A percentile compares a stretch with the other conserved stretches of the same genome.
phyloP scores from a whole-genome alignment of 2,113 vertebrate genomes.

The Strix aluco region DNA sequence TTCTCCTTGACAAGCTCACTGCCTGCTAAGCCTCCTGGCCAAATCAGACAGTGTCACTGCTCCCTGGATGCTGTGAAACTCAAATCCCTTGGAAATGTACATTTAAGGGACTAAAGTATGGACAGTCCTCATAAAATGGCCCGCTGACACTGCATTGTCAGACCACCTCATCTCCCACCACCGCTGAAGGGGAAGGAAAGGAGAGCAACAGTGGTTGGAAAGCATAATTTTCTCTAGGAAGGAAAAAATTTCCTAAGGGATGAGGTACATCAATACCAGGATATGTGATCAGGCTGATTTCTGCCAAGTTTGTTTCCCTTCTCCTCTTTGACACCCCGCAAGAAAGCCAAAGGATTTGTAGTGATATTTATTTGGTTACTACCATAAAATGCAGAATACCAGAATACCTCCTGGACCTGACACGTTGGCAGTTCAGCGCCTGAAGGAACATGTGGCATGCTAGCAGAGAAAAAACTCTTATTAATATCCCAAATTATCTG shows the following conservation, averaged over 20 bases:
- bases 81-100: background rate
- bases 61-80: background rate
- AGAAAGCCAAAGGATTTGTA: background rate
- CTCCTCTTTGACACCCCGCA: background rate
- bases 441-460: background rate
- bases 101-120: background rate
- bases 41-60: background rate
- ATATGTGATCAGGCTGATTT: background rate
- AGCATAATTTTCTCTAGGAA: background rate
- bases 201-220: background rate
- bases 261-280: background rate
- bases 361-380: background rate
- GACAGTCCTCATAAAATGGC: background rate
- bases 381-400: background rate
- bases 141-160: background rate
- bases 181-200: background rate
- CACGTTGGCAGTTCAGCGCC: background rate
- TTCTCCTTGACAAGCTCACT: background rate
- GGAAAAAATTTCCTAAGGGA: background rate
- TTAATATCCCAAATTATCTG: background rate
- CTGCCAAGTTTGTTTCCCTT: background rate
- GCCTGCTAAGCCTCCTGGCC: background rate
- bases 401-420: background rate
- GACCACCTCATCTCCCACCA: background rate
- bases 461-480: background rate